Conservation (phyloP, 2,797 vertebrate genomes). For the Aldrovandia affinis region DNA sequence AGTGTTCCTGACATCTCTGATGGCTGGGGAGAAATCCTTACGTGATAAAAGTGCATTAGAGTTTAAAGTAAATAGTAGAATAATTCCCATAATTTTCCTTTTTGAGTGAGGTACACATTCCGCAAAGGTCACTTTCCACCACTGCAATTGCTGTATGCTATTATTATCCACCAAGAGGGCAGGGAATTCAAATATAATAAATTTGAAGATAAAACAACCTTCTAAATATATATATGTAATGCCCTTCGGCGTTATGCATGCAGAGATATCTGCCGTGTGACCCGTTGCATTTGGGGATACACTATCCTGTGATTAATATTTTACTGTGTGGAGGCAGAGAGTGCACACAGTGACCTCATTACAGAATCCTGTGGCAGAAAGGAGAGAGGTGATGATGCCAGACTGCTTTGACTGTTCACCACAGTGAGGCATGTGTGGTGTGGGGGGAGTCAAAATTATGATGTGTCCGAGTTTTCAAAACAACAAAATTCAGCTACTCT, state of each 20-base stretch:
- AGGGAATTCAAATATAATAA: neutral
- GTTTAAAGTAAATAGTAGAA: neutral
- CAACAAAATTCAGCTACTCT: too few relatives aligned
- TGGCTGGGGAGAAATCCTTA: neutral
- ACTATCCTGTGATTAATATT: neutral
- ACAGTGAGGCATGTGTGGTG: neutral
- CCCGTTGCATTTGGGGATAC: too few relatives aligned
- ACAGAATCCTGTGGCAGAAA: neutral
- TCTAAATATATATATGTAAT: too few relatives aligned
- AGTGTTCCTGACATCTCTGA: neutral
- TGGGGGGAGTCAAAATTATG: too few relatives aligned
- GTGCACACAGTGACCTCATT: neutral
- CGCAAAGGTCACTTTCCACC: neutral
- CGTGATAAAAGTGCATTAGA: neutral
- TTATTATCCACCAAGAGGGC: neutral
- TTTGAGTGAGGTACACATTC: neutral
- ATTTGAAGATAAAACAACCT: neutral
- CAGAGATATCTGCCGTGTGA: too few relatives aligned
- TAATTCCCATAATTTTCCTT: conserved; percentile 11
- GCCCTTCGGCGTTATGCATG: too few relatives aligned
- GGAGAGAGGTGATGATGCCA: neutral
- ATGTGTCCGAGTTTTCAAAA: too few relatives aligned
- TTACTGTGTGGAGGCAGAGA: neutral
- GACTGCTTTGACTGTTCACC: neutral
- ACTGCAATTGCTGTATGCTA: conserved; percentile 2